Percentiles rank a stretch among this genome's conserved stretches.
phyloP scores from a whole-genome alignment of 37 sponge, comb jelly and placozoan species.

The Haliclona indistincta region DNA sequence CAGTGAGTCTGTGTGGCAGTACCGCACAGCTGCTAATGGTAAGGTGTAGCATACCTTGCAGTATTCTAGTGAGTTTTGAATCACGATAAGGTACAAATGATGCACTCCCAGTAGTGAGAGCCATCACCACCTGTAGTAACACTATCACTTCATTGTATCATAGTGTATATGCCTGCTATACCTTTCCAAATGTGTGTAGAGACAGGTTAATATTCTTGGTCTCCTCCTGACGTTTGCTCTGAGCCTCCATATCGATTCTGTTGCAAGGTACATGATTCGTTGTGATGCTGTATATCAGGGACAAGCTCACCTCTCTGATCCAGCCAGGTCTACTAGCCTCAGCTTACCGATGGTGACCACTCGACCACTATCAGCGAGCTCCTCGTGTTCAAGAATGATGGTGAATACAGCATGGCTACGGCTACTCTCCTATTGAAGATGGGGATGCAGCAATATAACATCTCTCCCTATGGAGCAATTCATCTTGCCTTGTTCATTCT shows the following conservation, averaged over 20 bases:
- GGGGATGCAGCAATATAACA: neutral
- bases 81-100: conserved; percentile 95
- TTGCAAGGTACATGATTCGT: neutral
- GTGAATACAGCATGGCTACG: conserved; percentile 92
- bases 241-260: conserved; percentile 77
- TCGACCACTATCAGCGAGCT: conserved; percentile 40
- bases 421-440: conserved; percentile 57
- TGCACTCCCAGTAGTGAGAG: conserved; percentile 73
- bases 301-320: conserved; percentile 82
- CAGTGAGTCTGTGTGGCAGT: conserved; percentile 36
- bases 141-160: too few relatives aligned
- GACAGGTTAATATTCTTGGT: conserved; percentile 94
- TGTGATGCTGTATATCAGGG: neutral
- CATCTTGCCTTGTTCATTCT: conserved; percentile 73
- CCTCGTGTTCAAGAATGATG: conserved; percentile 86
- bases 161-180: conserved; percentile 4
- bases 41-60: conserved; percentile 61
- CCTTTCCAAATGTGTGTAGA: conserved; percentile 91
- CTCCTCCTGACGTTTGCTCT: conserved; percentile 81
- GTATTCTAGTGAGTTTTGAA: conserved; percentile 88
- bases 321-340: conserved; percentile 96
- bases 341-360: conserved; percentile 92
- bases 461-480: neutral
- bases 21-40: neutral
- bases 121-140: conserved; percentile 76